Base-by-base conservation (phyloP, 2,113 vertebrate genomes). In the Raja brachyura region DNA sequence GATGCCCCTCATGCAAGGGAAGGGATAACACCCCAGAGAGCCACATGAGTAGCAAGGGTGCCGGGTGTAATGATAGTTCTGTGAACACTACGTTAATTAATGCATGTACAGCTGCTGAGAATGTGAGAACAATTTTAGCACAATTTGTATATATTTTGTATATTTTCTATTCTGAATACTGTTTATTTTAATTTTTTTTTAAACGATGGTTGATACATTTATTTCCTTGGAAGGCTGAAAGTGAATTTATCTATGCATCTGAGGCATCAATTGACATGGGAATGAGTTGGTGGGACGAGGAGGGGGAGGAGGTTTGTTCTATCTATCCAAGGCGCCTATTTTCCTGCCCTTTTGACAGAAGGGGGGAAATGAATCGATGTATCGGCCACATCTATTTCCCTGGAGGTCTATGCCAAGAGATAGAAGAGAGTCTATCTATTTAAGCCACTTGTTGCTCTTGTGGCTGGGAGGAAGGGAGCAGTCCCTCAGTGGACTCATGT, bases 321-420 rank as follows among this genome's bases (percentile, higher is more conserved):
- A 88, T 88, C 83, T 63, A n/a, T 88, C 28, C 18, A 59, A 88
- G 83, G 83, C 83, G 83, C 31, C 83, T 31, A 88, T 88, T 88
- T 88, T 88, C 83, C 83, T 88, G 83, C 83, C 18, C 14, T 31
- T 88, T 88, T 63, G 59, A 63, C 63, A 56, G 59, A 88, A 88
- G 59, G 59, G 81, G 39, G 59, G 83, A 88, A 63, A 59, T 88
- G 59, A 88, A 88, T 88, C 59, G 31, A 63, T 63, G 18, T 3
- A 7, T 88, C 2, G 14, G n/a, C 83, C 63, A 88, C 28, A 31
- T 63, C 83, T 63, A 88, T 88, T 88, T 88, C 83, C 83, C 59
- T 63, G 59, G 56, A 22, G n/a, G 56, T 85, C 54, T 28, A 61
- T 20, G 59, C 28, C n/a, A 88, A 28, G 59, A 66, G 83, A 63